Percentiles rank a stretch among this genome's conserved stretches.
Conservation (phyloP, 2,888 invertebrate genomes). For the Erynnis tages region DNA sequence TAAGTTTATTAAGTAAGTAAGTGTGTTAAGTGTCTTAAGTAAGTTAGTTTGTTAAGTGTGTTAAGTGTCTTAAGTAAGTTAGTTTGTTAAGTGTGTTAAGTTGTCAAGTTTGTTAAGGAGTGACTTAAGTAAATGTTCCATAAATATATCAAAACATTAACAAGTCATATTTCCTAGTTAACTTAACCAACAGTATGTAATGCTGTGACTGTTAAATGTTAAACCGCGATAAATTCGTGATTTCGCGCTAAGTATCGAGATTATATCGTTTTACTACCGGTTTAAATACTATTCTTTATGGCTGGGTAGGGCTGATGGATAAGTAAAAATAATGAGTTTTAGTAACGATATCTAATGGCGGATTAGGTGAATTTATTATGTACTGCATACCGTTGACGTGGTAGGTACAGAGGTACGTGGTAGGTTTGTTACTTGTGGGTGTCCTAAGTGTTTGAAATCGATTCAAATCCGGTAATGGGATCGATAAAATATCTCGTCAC, state of each 20-base stretch:
- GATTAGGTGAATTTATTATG: neutral
- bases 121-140: neutral
- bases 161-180: conserved; percentile 7
- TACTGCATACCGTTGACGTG: neutral
- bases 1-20: too few species aligned
- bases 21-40: too few species aligned
- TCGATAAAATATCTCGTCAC: too few species aligned
- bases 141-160: conserved; percentile 13
- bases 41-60: too few species aligned
- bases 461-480: too few species aligned
- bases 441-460: too few species aligned
- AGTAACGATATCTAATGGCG: neutral
- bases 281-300: conserved; percentile 20
- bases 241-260: conserved; percentile 6
- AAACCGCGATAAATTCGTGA: conserved; percentile 13
- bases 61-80: too few species aligned
- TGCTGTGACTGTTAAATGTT: conserved; percentile 4
- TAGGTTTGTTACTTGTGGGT: neutral
- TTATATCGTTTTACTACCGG: conserved; percentile 4
- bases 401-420: neutral
- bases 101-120: too few species aligned
- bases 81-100: too few species aligned
- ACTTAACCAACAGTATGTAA: conserved; percentile 2
- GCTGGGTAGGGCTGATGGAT: neutral
- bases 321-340: conserved; percentile 4